Evolutionary conservation across 2,113 vertebrate genomes (phyloP).

Genomic region (Catharus minimus): DNA sequence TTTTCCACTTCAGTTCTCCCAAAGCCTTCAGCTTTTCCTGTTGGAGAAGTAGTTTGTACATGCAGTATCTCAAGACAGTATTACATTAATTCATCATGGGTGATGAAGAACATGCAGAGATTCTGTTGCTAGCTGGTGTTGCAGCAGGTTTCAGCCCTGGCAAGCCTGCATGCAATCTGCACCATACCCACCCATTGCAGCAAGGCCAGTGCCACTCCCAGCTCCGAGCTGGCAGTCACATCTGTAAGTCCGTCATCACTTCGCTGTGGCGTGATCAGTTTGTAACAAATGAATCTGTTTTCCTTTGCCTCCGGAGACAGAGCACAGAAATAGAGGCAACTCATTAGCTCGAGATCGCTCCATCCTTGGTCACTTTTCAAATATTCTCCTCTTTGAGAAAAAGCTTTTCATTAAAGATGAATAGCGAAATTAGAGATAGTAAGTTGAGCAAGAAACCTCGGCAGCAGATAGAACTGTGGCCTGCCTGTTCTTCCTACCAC

Average conservation of each 20-base stretch:
- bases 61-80: not conserved
- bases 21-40: not conserved
- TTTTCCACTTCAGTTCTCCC: not conserved
- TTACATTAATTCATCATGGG: not conserved
- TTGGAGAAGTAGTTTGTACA: not conserved
- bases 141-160: not conserved
- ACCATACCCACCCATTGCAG: not conserved
- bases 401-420: slow-evolving; percentile 16
- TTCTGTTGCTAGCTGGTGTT: not conserved
- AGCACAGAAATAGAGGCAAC: not conserved
- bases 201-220: not conserved
- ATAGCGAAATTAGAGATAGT: slow-evolving; percentile 8
- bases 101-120: not conserved
- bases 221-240: not conserved
- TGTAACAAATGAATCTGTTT: not conserved
- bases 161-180: not conserved
- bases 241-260: not conserved
- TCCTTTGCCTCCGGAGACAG: not conserved
- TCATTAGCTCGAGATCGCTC: not conserved
- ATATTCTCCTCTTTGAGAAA: not conserved
- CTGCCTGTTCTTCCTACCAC: not conserved
- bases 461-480: slow-evolving; percentile 5
- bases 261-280: fast-evolving
- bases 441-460: slow-evolving; percentile 2
- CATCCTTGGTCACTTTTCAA: slow-evolving; percentile 4